phyloP scores from a whole-genome alignment of 2,797 vertebrate genomes.

The Kryptolebias ocellatus region DNA sequence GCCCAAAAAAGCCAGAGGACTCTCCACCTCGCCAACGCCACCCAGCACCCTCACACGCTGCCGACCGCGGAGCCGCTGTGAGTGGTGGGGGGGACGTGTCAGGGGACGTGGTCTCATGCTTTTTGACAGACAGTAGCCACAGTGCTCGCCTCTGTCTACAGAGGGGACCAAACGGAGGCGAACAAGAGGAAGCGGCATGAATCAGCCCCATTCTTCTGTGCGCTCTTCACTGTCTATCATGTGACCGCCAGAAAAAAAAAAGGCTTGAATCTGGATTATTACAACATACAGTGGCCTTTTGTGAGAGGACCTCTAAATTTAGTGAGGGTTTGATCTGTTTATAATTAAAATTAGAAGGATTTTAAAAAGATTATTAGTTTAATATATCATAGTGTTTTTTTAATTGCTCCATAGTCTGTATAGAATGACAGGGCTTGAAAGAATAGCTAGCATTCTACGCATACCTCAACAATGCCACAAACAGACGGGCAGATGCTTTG shows the following conservation, averaged over 20 bases:
- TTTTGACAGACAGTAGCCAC: constrained; percentile 68
- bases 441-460: constrained; percentile 66
- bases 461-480: constrained; percentile 68
- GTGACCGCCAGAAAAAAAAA: constrained; percentile 53
- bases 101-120: constrained; percentile 64
- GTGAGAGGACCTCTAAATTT: constrained; percentile 13
- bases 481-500: constrained; percentile 45
- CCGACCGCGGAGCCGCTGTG: constrained; percentile 59
- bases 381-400: constrained; percentile 10
- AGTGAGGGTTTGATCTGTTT: constrained; percentile 3
- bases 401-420: constrained; percentile 39
- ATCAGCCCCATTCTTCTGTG: constrained; percentile 67
- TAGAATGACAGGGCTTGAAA: constrained; percentile 60
- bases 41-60: constrained; percentile 62
- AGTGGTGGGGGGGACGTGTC: constrained; percentile 66
- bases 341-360: not conserved
- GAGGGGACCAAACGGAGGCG: constrained; percentile 62
- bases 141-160: constrained; percentile 64
- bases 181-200: constrained; percentile 56
- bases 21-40: constrained; percentile 44
- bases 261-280: constrained; percentile 1
- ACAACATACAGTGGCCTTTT: constrained; percentile 17
- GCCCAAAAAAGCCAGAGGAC: constrained; percentile 52
- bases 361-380: not conserved
- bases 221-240: constrained; percentile 44